A percentile compares a stretch with the other conserved stretches of the same genome.
Conservation (phyloP, 2,113 vertebrate species). For the Zapus hudsonius region DNA sequence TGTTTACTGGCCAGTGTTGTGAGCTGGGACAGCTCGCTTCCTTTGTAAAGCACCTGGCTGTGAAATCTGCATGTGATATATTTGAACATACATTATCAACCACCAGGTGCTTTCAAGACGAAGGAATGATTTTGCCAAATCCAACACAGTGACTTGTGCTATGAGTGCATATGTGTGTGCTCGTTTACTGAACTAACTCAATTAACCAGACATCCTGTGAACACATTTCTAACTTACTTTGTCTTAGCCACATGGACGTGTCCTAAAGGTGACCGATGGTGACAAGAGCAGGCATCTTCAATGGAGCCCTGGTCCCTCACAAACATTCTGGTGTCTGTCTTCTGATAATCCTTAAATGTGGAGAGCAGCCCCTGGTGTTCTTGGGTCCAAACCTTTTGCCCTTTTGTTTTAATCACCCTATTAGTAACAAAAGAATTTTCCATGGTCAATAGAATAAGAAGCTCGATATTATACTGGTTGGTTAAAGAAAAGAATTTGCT, state of each 20-base stretch:
- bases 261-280: constrained; percentile 55
- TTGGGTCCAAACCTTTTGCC: not conserved
- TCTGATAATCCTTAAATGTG: constrained; percentile 26
- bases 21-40: not conserved
- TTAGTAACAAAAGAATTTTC: constrained; percentile 19
- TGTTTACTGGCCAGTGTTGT: accelerated
- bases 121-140: not conserved
- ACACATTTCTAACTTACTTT: not conserved
- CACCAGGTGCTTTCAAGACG: not conserved
- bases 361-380: not conserved
- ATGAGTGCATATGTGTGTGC: not conserved
- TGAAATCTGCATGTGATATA: not conserved
- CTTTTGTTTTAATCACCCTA: not conserved
- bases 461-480: not conserved
- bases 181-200: not conserved
- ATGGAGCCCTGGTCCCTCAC: not conserved
- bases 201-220: not conserved
- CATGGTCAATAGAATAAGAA: not conserved
- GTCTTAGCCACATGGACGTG: not conserved
- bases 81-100: not conserved
- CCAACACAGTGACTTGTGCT: not conserved
- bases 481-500: not conserved
- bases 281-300: not conserved
- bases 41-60: not conserved
- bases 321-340: accelerated